Evolutionary conservation across 2,113 vertebrate genomes (phyloP), one percentile per base, ranked within the genome.

Genomic region (Odontesthes bonariensis): DNA sequence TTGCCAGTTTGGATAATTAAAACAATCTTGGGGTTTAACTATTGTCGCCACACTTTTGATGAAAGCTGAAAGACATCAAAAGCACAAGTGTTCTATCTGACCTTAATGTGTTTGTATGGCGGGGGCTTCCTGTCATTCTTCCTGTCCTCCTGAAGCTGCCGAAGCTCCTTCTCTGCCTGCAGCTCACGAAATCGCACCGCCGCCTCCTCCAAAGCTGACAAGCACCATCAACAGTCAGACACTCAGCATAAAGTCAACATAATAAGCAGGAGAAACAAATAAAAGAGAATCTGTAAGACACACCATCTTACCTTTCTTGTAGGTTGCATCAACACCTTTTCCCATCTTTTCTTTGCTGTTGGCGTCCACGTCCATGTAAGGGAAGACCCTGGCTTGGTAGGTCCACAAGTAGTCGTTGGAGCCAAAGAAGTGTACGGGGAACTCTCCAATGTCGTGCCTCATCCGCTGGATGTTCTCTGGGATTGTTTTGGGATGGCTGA

Each of bases 351-450:
- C 98, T 76, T 96, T 98, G 94, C 96, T 98, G 95, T 96, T 98
- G 80, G 97, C 96, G 54, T 99, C 98, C 13, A 97, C 98, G 55
- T 99, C 98, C 98, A 99, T 98, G 74, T 99, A 99, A 3, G 97
- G 97, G 75, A 99, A 99, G 56, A 98, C 98, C 31, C 98, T 93
- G 46, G 98, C 98, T 92, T 99, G 98, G 86, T 99, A 98, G 11
- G 98, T 99, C 98, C 98, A 99, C 62, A 99, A 88, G 90, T 98
- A 99, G 88, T 99, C 98, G 69, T 99, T 98, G 79, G 98, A 99
- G 60, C 98, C 98, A 0, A 99, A 99, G 90, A 99, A 99, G 55
- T 97, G 95, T n/a, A 99, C 98, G 0, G 98, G 97, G 68, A 99
- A 99, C 89, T 99, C 98, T 0, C 98, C 98, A 0, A 98, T 96